Base-by-base conservation (phyloP, 1,140 invertebrate genomes). In the Bombus consobrinus region DNA sequence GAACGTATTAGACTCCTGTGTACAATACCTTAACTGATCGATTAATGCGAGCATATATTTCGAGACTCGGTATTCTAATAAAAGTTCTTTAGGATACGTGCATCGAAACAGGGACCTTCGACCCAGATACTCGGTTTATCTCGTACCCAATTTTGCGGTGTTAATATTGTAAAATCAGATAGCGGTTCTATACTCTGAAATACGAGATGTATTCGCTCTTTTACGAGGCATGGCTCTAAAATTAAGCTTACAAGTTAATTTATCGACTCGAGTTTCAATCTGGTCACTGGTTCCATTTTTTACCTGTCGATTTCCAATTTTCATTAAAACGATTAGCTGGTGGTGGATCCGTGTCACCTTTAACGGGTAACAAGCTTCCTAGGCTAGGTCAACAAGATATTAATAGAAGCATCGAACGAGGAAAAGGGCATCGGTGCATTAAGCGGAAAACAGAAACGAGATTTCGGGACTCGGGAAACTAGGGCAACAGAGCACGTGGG, bases 381-480 rank as follows among this genome's bases (percentile, higher is more conserved):
- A 43, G 59, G 53, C 43, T 53, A 43, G 59, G 53, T 68, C 53
- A 32, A 37, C 39, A 6, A 1, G 37, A 5, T 78, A 78, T 80
- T 85, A 73, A 85, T 80, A 85, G 77, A 15, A 71, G 28, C 53
- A 13, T 77, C 64, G 66, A 32, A n/a, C 37, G 47, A 8, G 53
- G 66, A 18, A 57, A 41, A 53, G 47, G 22, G 76, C 41, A 62
- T 41, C 57, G 83, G 57, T 80, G 83, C 68, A 66, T 73, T 39
- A 76, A 88, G 72, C 72, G 83, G 74, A 37, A 80, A 86, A 86
- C 32, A 87, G 72, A 81, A 76, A 87, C 71, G 79, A 84, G 89
- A 87, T 90, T 91, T 92, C 71, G 87, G 86, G 85, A 86, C 72
- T 87, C 28, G 85, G 78, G 62, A 79, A 93, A 92, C 77, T 90